Base-by-base conservation (phyloP, 2,888 invertebrate species). In the Cosmia trapezina region DNA sequence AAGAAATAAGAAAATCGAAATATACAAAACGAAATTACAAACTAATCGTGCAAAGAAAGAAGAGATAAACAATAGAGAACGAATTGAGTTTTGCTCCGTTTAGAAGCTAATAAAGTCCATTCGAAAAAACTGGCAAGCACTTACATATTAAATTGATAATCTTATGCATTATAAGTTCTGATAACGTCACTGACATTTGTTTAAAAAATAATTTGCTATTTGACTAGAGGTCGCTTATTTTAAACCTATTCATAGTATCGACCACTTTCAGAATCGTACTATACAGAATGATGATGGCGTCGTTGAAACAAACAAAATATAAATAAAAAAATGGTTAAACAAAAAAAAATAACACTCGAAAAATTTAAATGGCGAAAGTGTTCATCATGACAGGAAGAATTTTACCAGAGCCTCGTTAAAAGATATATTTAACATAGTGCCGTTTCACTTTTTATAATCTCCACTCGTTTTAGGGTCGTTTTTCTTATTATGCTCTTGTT, bases 161-260 rank as follows among this genome's bases (percentile, higher is more conserved):
- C 95, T 95, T 95, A 95, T 87, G 89, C 83, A 92, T 94, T 93
- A 93, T 92, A 92, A 94, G 95, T 93, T 94, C 95, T 87, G 96
- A 92, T 94, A 91, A 93, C 94, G 88, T 89, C 95, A 96, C 96
- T 94, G 93, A 95, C 95, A 96, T 96, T 96, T 96, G 86, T 89
- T 90, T 90, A 89, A 89, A 92, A 89, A 91, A 90, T 87, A 84
- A 80, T 85, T 86, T 87, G 88, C 88, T 89, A 88, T 88, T 92
- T 94, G 95, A 95, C 94, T 94, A 93, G 93, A 94, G 85, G 89
- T 90, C 89, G 88, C 88, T 90, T 90, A 90, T 87, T 87, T 87
- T 84, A 86, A 83, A 88, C 83, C 83, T 86, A 86, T 87, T 83
- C 80, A 81, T 84, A 84, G 83, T 85, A 84, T 85, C 86, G 84